Conservation (phyloP, 1,140 invertebrate species). For the Apocrypta bakeri region DNA sequence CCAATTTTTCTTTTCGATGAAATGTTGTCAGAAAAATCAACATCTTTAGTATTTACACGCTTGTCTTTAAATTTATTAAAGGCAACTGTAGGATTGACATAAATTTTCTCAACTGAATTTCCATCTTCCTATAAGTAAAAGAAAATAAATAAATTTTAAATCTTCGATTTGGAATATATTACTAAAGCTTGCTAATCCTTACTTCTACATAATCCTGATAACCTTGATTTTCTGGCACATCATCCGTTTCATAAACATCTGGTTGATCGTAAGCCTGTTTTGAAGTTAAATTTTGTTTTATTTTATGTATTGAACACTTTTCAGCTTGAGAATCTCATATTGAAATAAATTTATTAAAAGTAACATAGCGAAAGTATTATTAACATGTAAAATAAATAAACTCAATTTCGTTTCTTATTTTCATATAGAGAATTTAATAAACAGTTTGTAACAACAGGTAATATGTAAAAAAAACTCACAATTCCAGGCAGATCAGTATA, state of each 20-base stretch:
- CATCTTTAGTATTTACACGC: not conserved
- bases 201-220: constrained; percentile 16
- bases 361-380: not conserved
- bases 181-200: not conserved
- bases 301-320: not conserved
- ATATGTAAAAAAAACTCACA: constrained; percentile 9
- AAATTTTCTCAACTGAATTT: constrained; percentile 34
- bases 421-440: not conserved
- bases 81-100: constrained; percentile 10
- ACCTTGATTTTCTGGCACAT: not conserved
- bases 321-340: not conserved
- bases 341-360: not conserved
- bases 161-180: not conserved
- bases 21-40: constrained; percentile 37
- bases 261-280: constrained; percentile 40
- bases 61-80: constrained; percentile 47
- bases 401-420: too few relatives aligned
- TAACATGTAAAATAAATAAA: not conserved
- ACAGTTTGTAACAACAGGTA: not conserved
- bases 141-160: not conserved
- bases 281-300: not conserved
- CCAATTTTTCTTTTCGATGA: constrained; percentile 17
- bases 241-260: constrained; percentile 43
- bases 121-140: constrained; percentile 15
- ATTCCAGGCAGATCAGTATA: constrained; percentile 43